phyloP scores from a whole-genome alignment of 2,888 invertebrate genomes.

The Campoplex capitator region DNA sequence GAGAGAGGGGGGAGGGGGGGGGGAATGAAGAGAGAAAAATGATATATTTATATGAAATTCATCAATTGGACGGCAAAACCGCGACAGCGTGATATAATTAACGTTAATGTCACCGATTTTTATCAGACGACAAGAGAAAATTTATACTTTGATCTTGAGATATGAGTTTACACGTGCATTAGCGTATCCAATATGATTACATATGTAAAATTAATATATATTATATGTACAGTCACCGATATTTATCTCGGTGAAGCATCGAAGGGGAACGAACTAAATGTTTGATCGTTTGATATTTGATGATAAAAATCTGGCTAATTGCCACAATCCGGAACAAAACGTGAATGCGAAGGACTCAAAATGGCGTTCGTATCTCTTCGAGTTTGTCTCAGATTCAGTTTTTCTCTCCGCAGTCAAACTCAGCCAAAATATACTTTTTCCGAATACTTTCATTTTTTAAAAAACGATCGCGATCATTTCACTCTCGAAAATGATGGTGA shows the following conservation, averaged over 20 bases:
- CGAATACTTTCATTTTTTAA: not conserved
- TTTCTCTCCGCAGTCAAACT: too few relatives aligned
- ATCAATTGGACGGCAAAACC: slow-evolving; percentile 10
- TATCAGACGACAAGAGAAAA: slow-evolving; percentile 33
- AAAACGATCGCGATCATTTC: not conserved
- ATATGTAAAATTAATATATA: not conserved
- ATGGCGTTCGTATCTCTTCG: too few relatives aligned
- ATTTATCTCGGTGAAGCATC: slow-evolving; percentile 2
- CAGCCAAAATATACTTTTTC: not conserved
- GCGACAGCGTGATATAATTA: slow-evolving; percentile 24
- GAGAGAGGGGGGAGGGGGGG: not conserved
- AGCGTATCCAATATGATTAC: not conserved
- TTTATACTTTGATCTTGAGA: slow-evolving; percentile 25
- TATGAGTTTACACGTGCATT: not conserved
- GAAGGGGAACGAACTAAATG: slow-evolving; percentile 8
- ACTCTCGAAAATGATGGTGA: too few relatives aligned
- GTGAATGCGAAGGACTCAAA: too few relatives aligned
- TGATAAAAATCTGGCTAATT: slow-evolving; percentile 23
- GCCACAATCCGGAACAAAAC: not conserved
- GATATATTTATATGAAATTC: slow-evolving; percentile 34
- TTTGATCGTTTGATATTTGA: slow-evolving; percentile 17
- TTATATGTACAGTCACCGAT: not conserved
- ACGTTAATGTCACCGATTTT: slow-evolving; percentile 27
- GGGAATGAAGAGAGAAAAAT: not conserved
- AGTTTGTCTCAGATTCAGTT: too few relatives aligned